Percentiles rank a stretch among this genome's conserved stretches.
Evolutionary conservation across 2,113 vertebrate genomes (phyloP).

Genomic region (Craseonycteris thonglongyai): DNA sequence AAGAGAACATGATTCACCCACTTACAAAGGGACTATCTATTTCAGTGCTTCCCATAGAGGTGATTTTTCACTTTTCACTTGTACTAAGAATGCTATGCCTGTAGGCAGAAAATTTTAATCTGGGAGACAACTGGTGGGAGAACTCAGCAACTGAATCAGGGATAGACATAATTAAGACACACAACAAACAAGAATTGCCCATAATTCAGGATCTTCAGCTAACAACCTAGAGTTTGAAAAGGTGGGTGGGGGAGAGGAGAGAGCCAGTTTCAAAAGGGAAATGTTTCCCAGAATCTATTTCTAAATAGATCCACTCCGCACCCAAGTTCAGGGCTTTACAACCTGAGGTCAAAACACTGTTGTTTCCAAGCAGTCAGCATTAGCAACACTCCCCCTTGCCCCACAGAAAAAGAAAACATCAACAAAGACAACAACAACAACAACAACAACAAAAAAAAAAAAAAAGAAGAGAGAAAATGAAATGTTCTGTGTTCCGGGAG

Average conservation of each 20-base stretch:
- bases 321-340: background rate
- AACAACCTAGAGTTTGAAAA: slow-evolving; percentile 29
- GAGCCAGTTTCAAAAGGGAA: slow-evolving; percentile 50
- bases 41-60: background rate
- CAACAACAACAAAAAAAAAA: no score
- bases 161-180: background rate
- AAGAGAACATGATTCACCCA: slow-evolving; percentile 51
- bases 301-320: background rate
- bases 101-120: slow-evolving; percentile 33
- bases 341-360: background rate
- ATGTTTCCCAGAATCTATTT: background rate
- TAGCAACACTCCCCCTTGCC: background rate
- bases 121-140: background rate
- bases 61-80: slow-evolving; percentile 57
- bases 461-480: slow-evolving; percentile 53
- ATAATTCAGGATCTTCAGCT: background rate
- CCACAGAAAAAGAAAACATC: slow-evolving; percentile 22
- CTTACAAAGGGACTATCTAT: slow-evolving; percentile 15
- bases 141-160: background rate
- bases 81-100: background rate
- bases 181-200: background rate
- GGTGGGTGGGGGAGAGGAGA: background rate
- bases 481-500: slow-evolving; percentile 72
- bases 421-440: slow-evolving; percentile 19
- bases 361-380: background rate